Percentiles rank a stretch among this genome's conserved stretches.
phyloP scores from a whole-genome alignment of 2,797 vertebrate species.

The Xenopus petersii region DNA sequence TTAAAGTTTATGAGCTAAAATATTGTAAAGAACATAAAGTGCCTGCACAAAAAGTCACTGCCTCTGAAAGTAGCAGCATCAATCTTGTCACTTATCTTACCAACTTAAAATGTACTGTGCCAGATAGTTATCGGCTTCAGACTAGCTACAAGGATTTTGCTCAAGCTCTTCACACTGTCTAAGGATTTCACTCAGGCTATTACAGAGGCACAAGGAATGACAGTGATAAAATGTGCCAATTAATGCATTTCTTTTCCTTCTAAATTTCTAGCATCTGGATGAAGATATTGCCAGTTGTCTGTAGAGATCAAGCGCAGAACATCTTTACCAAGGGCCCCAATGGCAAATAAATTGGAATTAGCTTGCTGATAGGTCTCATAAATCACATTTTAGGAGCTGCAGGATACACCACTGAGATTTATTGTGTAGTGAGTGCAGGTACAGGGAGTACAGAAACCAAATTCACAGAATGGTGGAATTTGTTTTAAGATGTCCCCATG shows the following conservation, averaged over 20 bases:
- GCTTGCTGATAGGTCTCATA: slow-evolving; percentile 56
- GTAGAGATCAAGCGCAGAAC: slow-evolving; percentile 49
- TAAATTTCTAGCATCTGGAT: slow-evolving; percentile 40
- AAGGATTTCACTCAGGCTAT: slow-evolving; percentile 44
- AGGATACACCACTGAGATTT: slow-evolving; percentile 50
- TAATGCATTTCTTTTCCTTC: slow-evolving; percentile 37
- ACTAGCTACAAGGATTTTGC: slow-evolving; percentile 44
- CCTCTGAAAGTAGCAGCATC: slow-evolving; percentile 19
- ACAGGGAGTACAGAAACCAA: slow-evolving; percentile 9
- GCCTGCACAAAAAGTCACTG: slow-evolving; percentile 32
- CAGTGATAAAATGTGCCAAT: slow-evolving; percentile 35
- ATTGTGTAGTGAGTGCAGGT: slow-evolving; percentile 27
- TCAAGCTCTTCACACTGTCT: slow-evolving; percentile 29
- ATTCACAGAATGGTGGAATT: slow-evolving; percentile 1
- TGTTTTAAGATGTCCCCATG: neutral
- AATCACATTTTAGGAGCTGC: slow-evolving; percentile 51
- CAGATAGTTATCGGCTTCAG: slow-evolving; percentile 38
- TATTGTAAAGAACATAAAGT: neutral
- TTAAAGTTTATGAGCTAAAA: slow-evolving; percentile 22
- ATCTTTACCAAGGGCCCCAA: slow-evolving; percentile 53
- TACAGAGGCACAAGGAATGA: slow-evolving; percentile 41
- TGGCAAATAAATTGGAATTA: slow-evolving; percentile 57
- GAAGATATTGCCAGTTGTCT: slow-evolving; percentile 53
- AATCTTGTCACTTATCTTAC: slow-evolving; percentile 47
- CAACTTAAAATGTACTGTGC: slow-evolving; percentile 26